These are phyloP conservation scores for Pseudonaja textilis DNA, from an alignment of 2,113 vertebrate species.

Conservation along the genomic window DNA sequence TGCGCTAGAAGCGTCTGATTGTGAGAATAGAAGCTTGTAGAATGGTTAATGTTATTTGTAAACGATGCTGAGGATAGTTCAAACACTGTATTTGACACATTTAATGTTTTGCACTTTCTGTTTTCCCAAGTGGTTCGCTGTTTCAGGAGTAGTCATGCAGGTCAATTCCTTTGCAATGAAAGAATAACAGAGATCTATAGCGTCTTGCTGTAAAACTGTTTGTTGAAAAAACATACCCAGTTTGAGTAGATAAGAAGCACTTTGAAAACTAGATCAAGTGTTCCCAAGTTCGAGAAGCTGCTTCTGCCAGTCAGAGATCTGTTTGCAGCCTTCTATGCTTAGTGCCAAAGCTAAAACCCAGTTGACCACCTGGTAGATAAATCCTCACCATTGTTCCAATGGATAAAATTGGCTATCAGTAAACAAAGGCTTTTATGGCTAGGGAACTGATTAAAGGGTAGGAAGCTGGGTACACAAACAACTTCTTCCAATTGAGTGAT, in stretches of 20 bases:
- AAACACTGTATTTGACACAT: not conserved
- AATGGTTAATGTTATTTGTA: not conserved
- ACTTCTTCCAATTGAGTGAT: not conserved
- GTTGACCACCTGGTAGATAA: not conserved
- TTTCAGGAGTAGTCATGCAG: not conserved
- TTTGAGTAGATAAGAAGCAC: not conserved
- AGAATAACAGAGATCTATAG: not conserved
- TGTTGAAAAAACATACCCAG: not conserved
- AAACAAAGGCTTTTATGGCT: not conserved
- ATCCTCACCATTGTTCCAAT: not conserved
- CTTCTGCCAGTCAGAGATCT: not conserved
- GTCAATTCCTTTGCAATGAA: not conserved
- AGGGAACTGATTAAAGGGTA: not conserved
- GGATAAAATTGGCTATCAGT: not conserved
- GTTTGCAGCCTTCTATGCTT: not conserved
- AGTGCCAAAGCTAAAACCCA: not conserved
- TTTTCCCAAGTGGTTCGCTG: not conserved
- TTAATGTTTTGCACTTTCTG: not conserved
- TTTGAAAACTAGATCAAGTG: not conserved
- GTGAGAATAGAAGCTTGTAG: not conserved
- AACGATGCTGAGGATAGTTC: not conserved
- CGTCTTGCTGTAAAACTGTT: not conserved
- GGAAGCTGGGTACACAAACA: not conserved
- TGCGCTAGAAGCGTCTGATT: not conserved
- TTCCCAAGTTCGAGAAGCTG: not conserved